Conservation (phyloP, 2,888 invertebrate species). For the Theristus sp. region DNA sequence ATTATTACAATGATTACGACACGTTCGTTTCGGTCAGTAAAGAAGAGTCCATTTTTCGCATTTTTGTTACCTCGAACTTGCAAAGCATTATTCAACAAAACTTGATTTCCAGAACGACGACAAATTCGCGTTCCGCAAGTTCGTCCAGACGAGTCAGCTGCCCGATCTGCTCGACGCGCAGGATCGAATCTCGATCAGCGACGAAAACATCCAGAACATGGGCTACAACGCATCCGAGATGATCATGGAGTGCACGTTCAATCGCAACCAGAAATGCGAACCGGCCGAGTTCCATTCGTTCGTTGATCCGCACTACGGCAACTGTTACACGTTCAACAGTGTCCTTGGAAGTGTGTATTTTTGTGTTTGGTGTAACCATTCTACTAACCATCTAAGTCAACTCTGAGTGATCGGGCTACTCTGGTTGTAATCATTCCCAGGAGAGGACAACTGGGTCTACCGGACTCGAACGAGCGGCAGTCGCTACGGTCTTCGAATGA, state of each 20-base stretch:
- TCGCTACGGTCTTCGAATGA: conserved; percentile 14
- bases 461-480: not conserved
- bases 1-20: no score
- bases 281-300: not conserved
- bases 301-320: not conserved
- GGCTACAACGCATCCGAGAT: not conserved
- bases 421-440: no score
- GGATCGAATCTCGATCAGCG: not conserved
- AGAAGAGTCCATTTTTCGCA: no score
- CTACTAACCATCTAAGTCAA: not conserved
- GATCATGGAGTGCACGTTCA: not conserved
- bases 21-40: no score
- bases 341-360: not conserved
- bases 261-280: not conserved
- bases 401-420: no score
- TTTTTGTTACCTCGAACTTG: no score
- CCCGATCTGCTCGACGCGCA: not conserved
- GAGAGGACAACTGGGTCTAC: not conserved
- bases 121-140: not conserved
- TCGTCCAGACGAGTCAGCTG: not conserved
- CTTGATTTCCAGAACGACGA: not conserved
- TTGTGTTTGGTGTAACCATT: no score
- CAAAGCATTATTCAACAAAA: no score
- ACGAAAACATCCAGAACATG: not conserved
- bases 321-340: not conserved